Evolutionary conservation across 2,797 vertebrate species (phyloP), one percentile per base, ranked within the genome.

Genomic region (Bovichtus diacanthus): DNA sequence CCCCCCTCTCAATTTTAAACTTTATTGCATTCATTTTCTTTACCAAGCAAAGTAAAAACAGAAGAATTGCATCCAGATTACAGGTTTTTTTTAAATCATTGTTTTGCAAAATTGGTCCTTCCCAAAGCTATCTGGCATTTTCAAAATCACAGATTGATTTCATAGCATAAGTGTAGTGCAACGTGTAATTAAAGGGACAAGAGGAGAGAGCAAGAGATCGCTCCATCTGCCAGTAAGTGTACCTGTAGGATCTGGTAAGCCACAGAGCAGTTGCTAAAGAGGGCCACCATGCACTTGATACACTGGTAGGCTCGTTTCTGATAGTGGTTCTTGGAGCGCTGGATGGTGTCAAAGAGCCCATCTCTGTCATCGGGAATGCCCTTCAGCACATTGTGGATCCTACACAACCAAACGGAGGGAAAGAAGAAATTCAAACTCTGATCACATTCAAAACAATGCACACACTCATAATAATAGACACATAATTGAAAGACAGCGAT

Each of bases 201-300:
- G 15, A 49, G 29, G 11, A 16, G 18, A 21, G 19, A 65, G 21
- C n/a, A n/a, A 19, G 9, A 39, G 0, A 3, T 18, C n/a, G 27
- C 3, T 59, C 43, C 25, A 12, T 43, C 2, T 54, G 19, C 15
- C 2, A 29, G 50, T 3, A 34, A 12, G 1, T 6, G 11, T 90
- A 99, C 98, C 98, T 99, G 98, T 46, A 99, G 94, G 87, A 99
- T 99, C 93, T 99, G 98, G 91, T 99, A 99, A 54, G 98, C 98
- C 89, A 99, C 98, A 80, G 97, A 96, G 92, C 98, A 99, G 94
- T 99, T 99, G 93, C 97, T 99, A 89, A 99, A 99, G 62, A 99
- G 96, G 66, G 98, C 98, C 88, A 99, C 98, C 98, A 99, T 99
- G 94, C 98, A 99, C 91, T 99, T 99, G 92, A 99, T 99, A 93